A percentile compares a stretch with the other conserved stretches of the same genome.
Conservation (phyloP, 2,888 invertebrate species). For the Imbricaverruca yamaguchii region DNA sequence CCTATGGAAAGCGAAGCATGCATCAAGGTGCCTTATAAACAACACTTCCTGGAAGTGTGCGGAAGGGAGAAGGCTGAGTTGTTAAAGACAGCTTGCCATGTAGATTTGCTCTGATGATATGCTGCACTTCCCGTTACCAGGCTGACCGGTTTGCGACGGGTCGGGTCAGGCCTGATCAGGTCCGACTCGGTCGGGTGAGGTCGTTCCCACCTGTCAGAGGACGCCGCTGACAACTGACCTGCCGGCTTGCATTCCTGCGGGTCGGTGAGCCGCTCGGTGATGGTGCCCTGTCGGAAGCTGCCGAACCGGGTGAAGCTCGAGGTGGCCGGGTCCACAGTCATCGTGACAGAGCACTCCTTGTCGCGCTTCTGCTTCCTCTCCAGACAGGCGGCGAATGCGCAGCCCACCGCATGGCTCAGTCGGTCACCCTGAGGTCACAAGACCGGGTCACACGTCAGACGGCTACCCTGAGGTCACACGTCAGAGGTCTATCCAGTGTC, state of each 20-base stretch:
- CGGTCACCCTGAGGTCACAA: constrained; percentile 68
- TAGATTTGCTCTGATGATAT: too few relatives aligned
- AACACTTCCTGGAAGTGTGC: too few relatives aligned
- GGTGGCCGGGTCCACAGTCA: constrained; percentile 83
- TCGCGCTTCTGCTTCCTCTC: constrained; percentile 96
- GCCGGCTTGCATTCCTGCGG: constrained; percentile 50
- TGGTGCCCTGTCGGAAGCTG: constrained; percentile 76
- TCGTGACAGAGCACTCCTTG: constrained; percentile 88
- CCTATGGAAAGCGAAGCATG: too few relatives aligned
- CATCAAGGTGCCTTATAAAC: too few relatives aligned
- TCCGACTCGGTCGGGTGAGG: too few relatives aligned
- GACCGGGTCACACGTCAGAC: not conserved
- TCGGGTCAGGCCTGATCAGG: too few relatives aligned
- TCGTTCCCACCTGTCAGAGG: too few relatives aligned
- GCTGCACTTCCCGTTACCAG: too few relatives aligned
- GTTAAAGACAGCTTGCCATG: too few relatives aligned
- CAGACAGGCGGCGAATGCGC: constrained; percentile 96
- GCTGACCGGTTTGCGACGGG: too few relatives aligned
- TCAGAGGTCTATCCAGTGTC: too few relatives aligned
- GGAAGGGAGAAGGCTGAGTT: too few relatives aligned
- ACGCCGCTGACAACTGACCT: constrained; percentile 36
- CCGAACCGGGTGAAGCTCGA: constrained; percentile 88
- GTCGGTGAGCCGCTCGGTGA: constrained; percentile 67
- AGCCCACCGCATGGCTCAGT: constrained; percentile 97
- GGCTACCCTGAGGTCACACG: not conserved